A percentile compares a stretch with the other conserved stretches of the same genome.
These are phyloP conservation scores for Chelon labrosus DNA, from an alignment of 2,797 vertebrate species.

Conservation along the genomic window DNA sequence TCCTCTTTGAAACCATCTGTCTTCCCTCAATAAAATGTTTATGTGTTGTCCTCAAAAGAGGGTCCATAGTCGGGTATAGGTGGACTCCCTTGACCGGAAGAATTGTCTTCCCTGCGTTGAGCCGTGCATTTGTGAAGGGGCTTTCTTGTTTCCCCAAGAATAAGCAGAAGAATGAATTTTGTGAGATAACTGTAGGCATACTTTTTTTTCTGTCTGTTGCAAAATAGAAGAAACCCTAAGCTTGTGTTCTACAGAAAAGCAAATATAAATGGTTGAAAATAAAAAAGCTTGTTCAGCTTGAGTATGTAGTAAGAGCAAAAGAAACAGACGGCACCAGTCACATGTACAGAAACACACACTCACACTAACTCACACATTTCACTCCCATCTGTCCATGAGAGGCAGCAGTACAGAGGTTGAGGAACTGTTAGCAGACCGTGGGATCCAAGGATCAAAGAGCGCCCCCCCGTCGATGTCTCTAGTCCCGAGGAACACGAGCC, in stretches of 20 bases:
- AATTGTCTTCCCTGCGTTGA: no score
- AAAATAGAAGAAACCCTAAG: not conserved
- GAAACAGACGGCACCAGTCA: constrained; percentile 39
- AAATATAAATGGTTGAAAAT: not conserved
- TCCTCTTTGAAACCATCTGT: no score
- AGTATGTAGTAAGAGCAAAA: constrained; percentile 6
- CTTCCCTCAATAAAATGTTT: no score
- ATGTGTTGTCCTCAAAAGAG: no score
- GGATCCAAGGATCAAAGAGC: constrained; percentile 78
- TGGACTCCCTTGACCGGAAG: no score
- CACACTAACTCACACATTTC: constrained; percentile 25
- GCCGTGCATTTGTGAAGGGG: no score
- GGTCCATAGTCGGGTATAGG: no score
- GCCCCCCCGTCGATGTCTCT: constrained; percentile 49
- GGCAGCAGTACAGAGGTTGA: constrained; percentile 52
- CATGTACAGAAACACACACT: constrained; percentile 21
- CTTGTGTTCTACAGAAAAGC: not conserved
- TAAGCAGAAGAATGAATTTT: no score
- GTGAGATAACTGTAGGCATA: not conserved
- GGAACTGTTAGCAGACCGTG: constrained; percentile 63
- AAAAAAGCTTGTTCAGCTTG: not conserved
- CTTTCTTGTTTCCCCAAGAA: no score
- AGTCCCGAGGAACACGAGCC: constrained; percentile 64
- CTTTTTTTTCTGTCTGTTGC: not conserved
- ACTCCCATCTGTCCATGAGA: constrained; percentile 53